A percentile compares a stretch with the other conserved stretches of the same genome.
These are phyloP conservation scores for Drosophila nigrodunni DNA, from an alignment of 1,140 invertebrate genomes.

Conservation along the genomic window DNA sequence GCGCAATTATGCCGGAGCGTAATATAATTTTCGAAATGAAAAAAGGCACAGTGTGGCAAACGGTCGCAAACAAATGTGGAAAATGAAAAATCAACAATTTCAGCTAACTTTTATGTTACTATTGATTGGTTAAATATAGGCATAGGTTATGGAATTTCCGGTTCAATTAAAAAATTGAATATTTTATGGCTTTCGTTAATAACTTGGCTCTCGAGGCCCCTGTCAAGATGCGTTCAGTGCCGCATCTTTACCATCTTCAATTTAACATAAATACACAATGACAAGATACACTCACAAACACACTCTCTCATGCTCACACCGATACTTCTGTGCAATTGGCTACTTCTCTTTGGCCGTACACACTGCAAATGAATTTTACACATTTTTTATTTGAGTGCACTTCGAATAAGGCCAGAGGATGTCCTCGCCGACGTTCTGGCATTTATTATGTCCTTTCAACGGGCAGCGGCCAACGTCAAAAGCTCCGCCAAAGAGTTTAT, in stretches of 20 bases:
- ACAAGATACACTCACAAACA: constrained; percentile 39
- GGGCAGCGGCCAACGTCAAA: constrained; percentile 57
- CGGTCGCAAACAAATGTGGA: background rate
- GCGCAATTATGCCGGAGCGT: constrained; percentile 71
- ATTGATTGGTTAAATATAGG: background rate
- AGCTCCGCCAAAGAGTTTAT: constrained; percentile 75
- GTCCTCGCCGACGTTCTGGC: constrained; percentile 34
- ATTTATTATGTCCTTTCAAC: constrained; percentile 81
- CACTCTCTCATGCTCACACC: constrained; percentile 11
- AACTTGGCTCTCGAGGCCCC: background rate
- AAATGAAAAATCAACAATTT: background rate
- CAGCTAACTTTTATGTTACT: background rate
- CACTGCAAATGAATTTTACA: constrained; percentile 50
- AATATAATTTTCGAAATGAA: constrained; percentile 77
- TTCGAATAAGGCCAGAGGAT: constrained; percentile 23
- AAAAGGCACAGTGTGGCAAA: constrained; percentile 41
- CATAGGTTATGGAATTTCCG: background rate
- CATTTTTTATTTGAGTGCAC: constrained; percentile 56
- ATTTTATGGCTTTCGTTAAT: constrained; percentile 10
- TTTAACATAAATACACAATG: constrained; percentile 76
- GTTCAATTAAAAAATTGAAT: constrained; percentile 18
- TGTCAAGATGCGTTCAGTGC: background rate
- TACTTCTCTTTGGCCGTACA: constrained; percentile 34
- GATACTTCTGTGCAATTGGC: constrained; percentile 61
- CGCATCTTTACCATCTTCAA: constrained; percentile 21